These are phyloP conservation scores for Anguilla japonica DNA, from an alignment of 2,113 vertebrate genomes.

Conservation along the genomic window DNA sequence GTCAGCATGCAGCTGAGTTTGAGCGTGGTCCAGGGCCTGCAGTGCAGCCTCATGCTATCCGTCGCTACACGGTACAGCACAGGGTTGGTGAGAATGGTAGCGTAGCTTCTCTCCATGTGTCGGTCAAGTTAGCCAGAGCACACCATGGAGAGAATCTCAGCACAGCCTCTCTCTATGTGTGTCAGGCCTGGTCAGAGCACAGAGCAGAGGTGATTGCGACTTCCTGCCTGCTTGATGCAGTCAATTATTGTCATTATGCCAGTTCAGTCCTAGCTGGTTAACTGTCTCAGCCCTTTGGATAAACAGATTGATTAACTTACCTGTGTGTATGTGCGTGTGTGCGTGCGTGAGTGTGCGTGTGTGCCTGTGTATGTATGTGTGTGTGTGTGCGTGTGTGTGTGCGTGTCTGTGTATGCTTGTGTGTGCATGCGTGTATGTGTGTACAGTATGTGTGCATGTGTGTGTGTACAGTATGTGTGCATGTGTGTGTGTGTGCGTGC, in stretches of 20 bases:
- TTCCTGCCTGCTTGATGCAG: background rate
- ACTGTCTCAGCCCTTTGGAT: background rate
- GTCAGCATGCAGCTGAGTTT: slow-evolving; percentile 38
- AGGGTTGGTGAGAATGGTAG: background rate
- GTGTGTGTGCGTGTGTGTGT: no score
- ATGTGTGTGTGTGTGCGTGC: no score
- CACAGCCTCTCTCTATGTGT: background rate
- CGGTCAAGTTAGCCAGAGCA: background rate
- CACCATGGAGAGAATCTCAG: background rate
- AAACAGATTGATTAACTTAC: background rate
- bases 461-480: no score
- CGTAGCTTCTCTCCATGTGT: background rate
- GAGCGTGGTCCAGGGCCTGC: background rate
- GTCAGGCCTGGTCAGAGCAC: background rate
- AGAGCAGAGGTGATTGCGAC: background rate
- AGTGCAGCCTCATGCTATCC: background rate
- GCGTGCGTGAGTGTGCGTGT: no score
- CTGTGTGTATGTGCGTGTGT: background rate
- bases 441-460: no score
- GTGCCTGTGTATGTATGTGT: no score
- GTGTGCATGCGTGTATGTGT: no score
- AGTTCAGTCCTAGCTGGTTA: background rate
- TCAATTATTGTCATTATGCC: background rate
- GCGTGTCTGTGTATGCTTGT: no score
- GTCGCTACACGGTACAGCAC: background rate